Evolutionary conservation across 2,888 invertebrate species (phyloP).

Genomic region (Pseudococcus jackbeardsleyi): DNA sequence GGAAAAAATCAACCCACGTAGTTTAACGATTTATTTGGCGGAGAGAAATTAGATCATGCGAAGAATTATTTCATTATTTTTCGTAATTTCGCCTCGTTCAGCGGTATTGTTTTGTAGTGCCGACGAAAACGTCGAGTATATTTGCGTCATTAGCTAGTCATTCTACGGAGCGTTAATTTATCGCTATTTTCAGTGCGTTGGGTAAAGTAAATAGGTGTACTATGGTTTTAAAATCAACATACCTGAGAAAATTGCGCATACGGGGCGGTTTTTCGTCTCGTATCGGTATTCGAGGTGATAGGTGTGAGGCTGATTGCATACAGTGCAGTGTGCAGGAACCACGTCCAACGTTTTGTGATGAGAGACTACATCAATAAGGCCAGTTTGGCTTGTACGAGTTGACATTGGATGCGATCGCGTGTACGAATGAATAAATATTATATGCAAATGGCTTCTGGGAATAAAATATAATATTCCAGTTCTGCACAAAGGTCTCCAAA

Average conservation of each 20-base stretch:
- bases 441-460: constrained; percentile 48
- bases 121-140: no score
- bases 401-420: constrained; percentile 19
- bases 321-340: neutral
- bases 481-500: constrained; percentile 35
- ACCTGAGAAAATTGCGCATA: neutral
- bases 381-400: neutral
- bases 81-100: neutral
- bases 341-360: neutral
- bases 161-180: no score
- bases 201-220: no score
- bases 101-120: no score
- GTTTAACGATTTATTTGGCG: neutral
- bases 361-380: neutral
- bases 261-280: neutral
- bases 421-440: constrained; percentile 24
- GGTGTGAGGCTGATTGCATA: neutral
- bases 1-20: neutral
- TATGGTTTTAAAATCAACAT: neutral
- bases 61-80: neutral
- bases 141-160: no score
- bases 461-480: constrained; percentile 41
- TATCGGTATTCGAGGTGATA: neutral
- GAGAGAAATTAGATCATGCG: neutral
- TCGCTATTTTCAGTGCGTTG: no score